These are phyloP conservation scores for Malacosoma neustria DNA, from an alignment of 2,888 invertebrate genomes.

Conservation along the genomic window DNA sequence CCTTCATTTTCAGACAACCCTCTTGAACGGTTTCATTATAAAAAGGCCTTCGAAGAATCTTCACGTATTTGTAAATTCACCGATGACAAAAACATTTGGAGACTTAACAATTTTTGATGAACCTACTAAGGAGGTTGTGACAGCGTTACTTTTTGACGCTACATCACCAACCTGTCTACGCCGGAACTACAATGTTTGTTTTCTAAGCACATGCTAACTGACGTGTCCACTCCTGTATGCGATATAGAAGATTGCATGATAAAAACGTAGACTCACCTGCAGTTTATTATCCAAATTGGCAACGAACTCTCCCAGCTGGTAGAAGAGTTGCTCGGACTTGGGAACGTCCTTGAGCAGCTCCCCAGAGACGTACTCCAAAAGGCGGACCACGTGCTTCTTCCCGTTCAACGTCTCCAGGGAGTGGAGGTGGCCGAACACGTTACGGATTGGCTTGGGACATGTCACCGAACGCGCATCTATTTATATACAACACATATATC, in stretches of 20 bases:
- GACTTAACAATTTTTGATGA: neutral
- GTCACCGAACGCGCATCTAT: conserved; percentile 75
- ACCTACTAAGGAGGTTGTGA: neutral
- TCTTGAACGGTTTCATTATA: too few species aligned
- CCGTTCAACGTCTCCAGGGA: conserved; percentile 66
- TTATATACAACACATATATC: neutral
- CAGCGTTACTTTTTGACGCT: too few species aligned
- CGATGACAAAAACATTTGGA: too few species aligned
- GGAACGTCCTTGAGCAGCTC: conserved; percentile 78
- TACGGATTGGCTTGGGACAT: conserved; percentile 83
- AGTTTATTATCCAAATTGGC: conserved; percentile 81
- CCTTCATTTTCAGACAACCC: too few species aligned
- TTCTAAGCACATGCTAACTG: too few species aligned
- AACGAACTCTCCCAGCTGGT: conserved; percentile 82
- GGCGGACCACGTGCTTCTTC: conserved; percentile 79
- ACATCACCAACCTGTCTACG: too few species aligned
- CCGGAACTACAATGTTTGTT: too few species aligned
- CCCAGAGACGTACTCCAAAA: conserved; percentile 86
- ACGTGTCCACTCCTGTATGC: too few species aligned
- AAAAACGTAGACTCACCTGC: conserved; percentile 76
- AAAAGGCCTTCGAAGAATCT: too few species aligned
- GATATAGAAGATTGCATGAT: too few species aligned
- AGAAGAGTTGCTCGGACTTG: conserved; percentile 76
- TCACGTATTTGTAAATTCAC: too few species aligned
- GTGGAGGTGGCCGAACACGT: conserved; percentile 78